Evolutionary conservation across 1,140 invertebrate species (phyloP), one percentile per base, ranked within the genome.

Genomic region (Steinernema khuongi): DNA sequence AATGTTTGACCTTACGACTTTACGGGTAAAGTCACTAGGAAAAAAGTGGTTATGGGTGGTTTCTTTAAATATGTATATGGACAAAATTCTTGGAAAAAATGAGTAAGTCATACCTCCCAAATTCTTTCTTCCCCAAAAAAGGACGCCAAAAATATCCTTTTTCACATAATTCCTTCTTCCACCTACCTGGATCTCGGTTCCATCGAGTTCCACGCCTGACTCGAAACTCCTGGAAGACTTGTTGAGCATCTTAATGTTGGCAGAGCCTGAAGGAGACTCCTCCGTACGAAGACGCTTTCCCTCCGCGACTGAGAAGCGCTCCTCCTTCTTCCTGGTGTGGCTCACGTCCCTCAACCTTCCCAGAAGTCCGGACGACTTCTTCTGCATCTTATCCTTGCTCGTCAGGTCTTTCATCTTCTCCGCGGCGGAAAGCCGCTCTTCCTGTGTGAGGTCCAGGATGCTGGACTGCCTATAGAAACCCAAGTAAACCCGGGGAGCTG

Each of bases 401-500:
- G 41, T 71, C 31, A 83, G 69, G n/a, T 83, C 81, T 67, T 74
- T 76, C 50, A 83, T 33, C 66, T 79, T 81, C 28, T 83, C 80
- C 32, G 72, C 83, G n/a, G 81, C 81, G 1, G 68, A 70, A 26
- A 74, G 60, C 18, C 83, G 75, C 71, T 83, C 82, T 44, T 83
- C 82, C 67, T 74, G 72, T 1, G 82, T 74, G 33, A 83, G 33
- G 67, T 83, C 83, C 26, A 83, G 68, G 28, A 81, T 66, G 44
- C 80, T 81, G 0, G 74, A 73, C 60, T 76, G 69, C 50, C 82
- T 83, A 68, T 70, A 84, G 77, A 22, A 44, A 22, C n/a, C 31
- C 18, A 18, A 4, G 22, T 50, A 43, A 28, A 1, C 18, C 18
- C 30, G 22, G n/a, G 30, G 18, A 76, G 44, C 14, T 29, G 18